A percentile compares a stretch with the other conserved stretches of the same genome.
phyloP scores from a whole-genome alignment of 2,888 invertebrate genomes.

The Rhamnusium bicolor region DNA sequence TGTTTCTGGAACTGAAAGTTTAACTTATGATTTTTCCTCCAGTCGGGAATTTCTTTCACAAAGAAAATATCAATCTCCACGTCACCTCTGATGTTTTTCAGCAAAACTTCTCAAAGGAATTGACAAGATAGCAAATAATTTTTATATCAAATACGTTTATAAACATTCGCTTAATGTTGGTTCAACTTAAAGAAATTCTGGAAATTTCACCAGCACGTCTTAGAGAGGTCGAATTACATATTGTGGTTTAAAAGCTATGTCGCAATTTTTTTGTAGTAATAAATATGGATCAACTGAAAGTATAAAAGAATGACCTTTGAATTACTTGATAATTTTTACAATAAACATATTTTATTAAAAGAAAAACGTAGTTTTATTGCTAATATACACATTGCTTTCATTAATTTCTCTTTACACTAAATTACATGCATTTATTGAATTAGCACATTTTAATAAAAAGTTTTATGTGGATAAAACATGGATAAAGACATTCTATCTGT shows the following conservation, averaged over 20 bases:
- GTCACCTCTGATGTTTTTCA: slow-evolving; percentile 10
- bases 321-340: too few species aligned
- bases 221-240: neutral
- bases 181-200: neutral
- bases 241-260: neutral
- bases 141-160: neutral
- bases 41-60: slow-evolving; percentile 12
- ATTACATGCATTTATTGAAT: too few species aligned
- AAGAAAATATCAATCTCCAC: slow-evolving; percentile 24
- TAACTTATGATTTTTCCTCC: slow-evolving; percentile 30
- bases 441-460: too few species aligned
- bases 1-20: slow-evolving; percentile 34
- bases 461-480: too few species aligned
- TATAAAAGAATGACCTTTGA: too few species aligned
- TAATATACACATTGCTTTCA: too few species aligned
- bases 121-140: neutral
- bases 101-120: neutral
- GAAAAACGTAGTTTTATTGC: too few species aligned
- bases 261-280: neutral
- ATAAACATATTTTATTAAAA: too few species aligned
- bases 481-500: too few species aligned
- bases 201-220: neutral
- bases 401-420: too few species aligned
- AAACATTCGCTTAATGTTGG: neutral
- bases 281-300: neutral